Conservation (phyloP, 2,113 vertebrate species). For the Phyllostomus hastatus region DNA sequence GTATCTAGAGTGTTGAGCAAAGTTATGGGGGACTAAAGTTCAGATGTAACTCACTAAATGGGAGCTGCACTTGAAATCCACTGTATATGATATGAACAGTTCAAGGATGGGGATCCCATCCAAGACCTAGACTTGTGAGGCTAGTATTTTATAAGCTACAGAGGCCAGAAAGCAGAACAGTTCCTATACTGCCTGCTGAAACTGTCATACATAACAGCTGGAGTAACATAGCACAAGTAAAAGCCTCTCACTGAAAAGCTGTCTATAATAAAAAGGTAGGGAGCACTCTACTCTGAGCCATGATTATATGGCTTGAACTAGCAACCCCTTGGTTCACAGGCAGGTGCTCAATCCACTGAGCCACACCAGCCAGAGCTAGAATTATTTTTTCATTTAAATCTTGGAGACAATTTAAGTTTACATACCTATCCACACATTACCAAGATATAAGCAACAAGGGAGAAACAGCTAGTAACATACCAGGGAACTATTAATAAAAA, state of each 20-base stretch:
- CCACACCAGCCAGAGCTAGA: not conserved
- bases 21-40: not conserved
- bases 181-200: not conserved
- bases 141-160: slow-evolving; percentile 1
- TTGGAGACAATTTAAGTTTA: not conserved
- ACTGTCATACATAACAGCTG: not conserved
- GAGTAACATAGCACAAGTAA: not conserved
- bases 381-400: slow-evolving; percentile 31
- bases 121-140: not conserved
- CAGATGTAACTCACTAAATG: not conserved
- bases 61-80: not conserved
- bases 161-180: not conserved
- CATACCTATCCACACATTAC: not conserved
- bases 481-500: no score
- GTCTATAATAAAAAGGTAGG: not conserved
- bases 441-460: not conserved
- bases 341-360: no score
- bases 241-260: not conserved
- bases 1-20: not conserved
- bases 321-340: no score
- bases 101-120: not conserved
- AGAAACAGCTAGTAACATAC: no score
- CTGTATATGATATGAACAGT: not conserved
- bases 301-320: not conserved
- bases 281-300: not conserved